Percentiles rank a stretch among this genome's conserved stretches.
Conservation (phyloP, 2,797 vertebrate species). For the Thunnus albacares region DNA sequence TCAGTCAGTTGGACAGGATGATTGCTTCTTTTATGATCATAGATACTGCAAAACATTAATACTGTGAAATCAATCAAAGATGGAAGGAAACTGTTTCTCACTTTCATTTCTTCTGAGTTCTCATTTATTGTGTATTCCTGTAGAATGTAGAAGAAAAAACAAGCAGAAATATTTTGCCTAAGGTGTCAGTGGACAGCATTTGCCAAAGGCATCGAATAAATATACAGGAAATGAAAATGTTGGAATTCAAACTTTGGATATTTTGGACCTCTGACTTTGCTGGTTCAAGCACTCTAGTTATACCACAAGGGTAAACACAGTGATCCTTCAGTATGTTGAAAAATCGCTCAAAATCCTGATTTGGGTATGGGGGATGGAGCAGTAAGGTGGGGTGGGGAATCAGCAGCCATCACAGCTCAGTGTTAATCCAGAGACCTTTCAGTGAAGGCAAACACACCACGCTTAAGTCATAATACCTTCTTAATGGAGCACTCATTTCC, state of each 20-base stretch:
- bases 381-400: neutral
- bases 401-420: neutral
- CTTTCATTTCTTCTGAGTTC: neutral
- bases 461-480: neutral
- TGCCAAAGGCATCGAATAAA: neutral
- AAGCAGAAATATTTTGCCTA: too few species aligned
- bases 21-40: too few species aligned
- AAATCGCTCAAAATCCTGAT: neutral
- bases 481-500: neutral
- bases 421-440: neutral
- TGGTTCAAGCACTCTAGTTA: neutral
- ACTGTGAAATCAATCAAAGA: neutral
- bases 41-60: too few species aligned
- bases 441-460: neutral
- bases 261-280: neutral
- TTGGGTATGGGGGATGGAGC: too few species aligned
- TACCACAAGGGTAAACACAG: neutral
- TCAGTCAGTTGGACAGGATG: neutral
- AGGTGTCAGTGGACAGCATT: too few species aligned
- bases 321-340: neutral
- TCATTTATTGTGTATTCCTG: too few species aligned
- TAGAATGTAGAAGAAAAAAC: too few species aligned
- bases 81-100: neutral
- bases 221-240: neutral
- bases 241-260: neutral